phyloP scores from a whole-genome alignment of 2,113 vertebrate genomes.

The Fregata magnificens region DNA sequence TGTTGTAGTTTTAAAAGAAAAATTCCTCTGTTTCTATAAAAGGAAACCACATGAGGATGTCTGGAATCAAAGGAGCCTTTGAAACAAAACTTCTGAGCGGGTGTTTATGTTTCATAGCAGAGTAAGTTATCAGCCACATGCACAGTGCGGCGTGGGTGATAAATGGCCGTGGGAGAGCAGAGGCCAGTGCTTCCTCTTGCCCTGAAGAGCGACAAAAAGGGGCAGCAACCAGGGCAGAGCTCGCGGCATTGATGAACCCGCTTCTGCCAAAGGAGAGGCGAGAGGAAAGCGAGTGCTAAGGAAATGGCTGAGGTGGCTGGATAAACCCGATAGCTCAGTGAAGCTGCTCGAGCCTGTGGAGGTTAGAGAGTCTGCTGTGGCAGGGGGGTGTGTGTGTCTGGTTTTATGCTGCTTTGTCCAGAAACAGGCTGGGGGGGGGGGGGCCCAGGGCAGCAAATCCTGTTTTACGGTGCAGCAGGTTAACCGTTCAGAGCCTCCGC shows the following conservation, averaged over 20 bases:
- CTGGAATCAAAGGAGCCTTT: background rate
- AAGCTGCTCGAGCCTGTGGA: background rate
- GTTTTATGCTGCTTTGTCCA: background rate
- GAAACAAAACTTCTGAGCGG: background rate
- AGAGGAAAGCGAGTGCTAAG: background rate
- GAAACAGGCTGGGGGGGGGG: background rate
- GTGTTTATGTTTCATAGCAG: background rate
- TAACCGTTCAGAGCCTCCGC: background rate
- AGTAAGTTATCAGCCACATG: background rate
- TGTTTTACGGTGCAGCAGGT: background rate
- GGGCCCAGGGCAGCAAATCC: background rate
- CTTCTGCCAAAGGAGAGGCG: background rate
- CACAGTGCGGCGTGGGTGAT: background rate
- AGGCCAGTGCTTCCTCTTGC: background rate
- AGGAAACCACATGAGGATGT: background rate
- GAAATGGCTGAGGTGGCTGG: background rate
- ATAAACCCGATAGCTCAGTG: background rate
- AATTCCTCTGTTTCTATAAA: background rate
- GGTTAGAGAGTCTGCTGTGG: background rate
- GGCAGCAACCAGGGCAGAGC: background rate
- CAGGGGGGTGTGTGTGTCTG: too few relatives aligned
- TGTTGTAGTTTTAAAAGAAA: background rate
- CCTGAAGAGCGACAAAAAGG: background rate
- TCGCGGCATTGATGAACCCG: accelerated
- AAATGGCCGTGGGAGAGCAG: background rate